Base-by-base conservation (phyloP, 2,888 invertebrate genomes). In the Abrostola tripartita region DNA sequence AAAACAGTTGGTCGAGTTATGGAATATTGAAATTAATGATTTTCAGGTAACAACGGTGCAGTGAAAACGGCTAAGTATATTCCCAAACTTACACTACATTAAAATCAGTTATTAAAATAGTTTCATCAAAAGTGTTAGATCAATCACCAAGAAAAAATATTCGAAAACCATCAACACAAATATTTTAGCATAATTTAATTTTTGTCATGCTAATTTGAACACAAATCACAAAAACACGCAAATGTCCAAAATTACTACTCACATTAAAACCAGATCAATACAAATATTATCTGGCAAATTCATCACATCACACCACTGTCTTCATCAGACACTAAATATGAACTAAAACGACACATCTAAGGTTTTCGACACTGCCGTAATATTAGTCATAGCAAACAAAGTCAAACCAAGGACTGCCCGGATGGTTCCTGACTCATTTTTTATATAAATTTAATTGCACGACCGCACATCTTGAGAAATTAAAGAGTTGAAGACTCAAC, bases 361-460 rank as follows among this genome's bases (percentile, higher is more conserved):
- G 65, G 49, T 58, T 81, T 79, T 79, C 56, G 68, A 67, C 70
- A 61, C 61, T 60, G 56, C 74, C 68, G 63, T 61, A 68, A 71
- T 49, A 82, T 85, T 85, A 85, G 82, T 85, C 85, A 85, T 67
- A 65, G 54, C 69, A 49, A 71, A 74, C 73, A 77, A 79, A 80
- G 74, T 76, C 76, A 72, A 74, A 61, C 52, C 76, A 78, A 81
- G 74, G 79, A 76, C 74, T 65, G 71, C 50, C 36, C 65, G 41
- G 64, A 71, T 68, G 75, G 74, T 74, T 71, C 77, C 79, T 85
- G 85, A 85, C 68, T 85, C 85, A 85, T 72, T 63, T 71, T 65
- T 65, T 68, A 65, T 55, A 63, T 67, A 71, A 76, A 76, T 68
- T 68, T 67, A 65, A 64, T 52, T 58, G 37, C 52, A 35, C 36